Evolutionary conservation across 2,888 invertebrate species (phyloP), one percentile per base, ranked within the genome.

Genomic region (Cephus rjabovi): DNA sequence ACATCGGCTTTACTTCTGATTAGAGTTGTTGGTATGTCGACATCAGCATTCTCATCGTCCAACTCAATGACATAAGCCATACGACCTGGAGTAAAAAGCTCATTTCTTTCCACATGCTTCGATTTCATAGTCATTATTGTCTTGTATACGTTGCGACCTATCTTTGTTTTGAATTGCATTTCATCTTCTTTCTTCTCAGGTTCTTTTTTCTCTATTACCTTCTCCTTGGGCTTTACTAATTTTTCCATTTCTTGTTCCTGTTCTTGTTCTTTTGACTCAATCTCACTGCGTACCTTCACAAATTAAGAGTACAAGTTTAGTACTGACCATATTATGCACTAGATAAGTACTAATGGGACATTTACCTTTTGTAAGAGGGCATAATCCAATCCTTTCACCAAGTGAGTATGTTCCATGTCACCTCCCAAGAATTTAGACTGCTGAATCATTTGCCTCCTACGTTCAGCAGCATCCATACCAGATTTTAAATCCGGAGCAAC

Each of bases 361-460:
- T 6, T 81, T 84, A 97, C 98, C 93, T 99, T 97, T 88, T 98
- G 98, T 79, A 98, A 92, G 76, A 98, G 92, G 0, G 98, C 98
- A 91, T 97, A 98, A 94, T 98, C 98, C 90, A 97, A 92, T 86
- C 98, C 99, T 93, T 99, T 99, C 86, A 99, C 99, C 94, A 99
- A 98, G 93, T 99, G 99, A 90, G 99, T 99, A 88, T 99, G 99
- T 89, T 99, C 99, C 97, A 99, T 99, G 92, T 99, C 99, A 94
- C 99, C 99, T 91, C 99, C 99, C 93, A 99, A 97, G 93, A 98
- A 99, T 93, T 99, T 99, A 0, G 99, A 99, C 92, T 99, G 99
- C 90, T 96, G 96, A 90, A 99, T 99, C 93, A 98, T 95, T 89
- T 99, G 98, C 76, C 98, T 94, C 76, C 99, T 93, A 71, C 98